A percentile compares a stretch with the other conserved stretches of the same genome.
These are phyloP conservation scores for Pangasianodon gigas DNA, from an alignment of 2,113 vertebrate species.

Conservation along the genomic window DNA sequence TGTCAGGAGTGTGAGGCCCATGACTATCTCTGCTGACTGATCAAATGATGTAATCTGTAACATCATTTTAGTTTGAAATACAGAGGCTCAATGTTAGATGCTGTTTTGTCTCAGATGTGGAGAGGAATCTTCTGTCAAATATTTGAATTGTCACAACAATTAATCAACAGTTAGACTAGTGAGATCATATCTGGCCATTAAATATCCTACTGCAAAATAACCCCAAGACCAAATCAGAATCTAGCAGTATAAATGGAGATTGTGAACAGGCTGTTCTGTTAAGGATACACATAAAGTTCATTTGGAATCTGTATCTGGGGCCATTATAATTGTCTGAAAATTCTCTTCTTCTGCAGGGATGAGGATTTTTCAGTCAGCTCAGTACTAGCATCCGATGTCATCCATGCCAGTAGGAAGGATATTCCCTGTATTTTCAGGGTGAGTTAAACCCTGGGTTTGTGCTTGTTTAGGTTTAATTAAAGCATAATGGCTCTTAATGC, in stretches of 20 bases:
- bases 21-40: not conserved
- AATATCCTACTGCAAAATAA: not conserved
- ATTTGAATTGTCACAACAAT: not conserved
- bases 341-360: constrained; percentile 76
- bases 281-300: not conserved
- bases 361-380: constrained; percentile 98
- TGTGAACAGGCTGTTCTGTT: not conserved
- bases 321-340: not conserved
- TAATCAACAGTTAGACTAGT: not conserved
- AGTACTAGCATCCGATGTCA: constrained; percentile 96
- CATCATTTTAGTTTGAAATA: not conserved
- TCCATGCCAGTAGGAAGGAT: constrained; percentile 96
- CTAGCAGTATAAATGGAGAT: not conserved
- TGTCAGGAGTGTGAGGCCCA: not conserved
- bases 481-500: not conserved
- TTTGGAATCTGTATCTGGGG: not conserved
- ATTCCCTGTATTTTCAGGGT: constrained; percentile 98
- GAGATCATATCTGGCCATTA: not conserved
- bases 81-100: not conserved
- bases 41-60: not conserved
- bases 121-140: not conserved
- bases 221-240: not conserved
- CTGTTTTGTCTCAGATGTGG: not conserved
- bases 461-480: not conserved
- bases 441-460: constrained; percentile 62